These are phyloP conservation scores for Lepidurus apus DNA, from an alignment of 1,140 invertebrate species.

Conservation along the genomic window DNA sequence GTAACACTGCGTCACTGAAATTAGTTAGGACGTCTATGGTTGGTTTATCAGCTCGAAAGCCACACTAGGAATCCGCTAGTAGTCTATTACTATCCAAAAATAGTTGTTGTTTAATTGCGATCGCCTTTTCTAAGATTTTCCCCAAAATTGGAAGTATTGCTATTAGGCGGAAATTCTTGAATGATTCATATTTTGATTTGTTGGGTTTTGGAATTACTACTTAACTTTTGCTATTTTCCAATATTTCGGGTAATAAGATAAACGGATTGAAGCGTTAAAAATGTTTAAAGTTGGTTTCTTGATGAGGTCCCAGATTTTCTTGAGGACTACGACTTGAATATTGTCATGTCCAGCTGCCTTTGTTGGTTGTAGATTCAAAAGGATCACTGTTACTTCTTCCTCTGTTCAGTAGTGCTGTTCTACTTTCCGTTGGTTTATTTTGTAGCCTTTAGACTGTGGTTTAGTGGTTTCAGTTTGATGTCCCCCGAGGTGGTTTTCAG, in stretches of 20 bases:
- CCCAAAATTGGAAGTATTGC: not conserved
- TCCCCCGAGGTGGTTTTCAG: not conserved
- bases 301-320: not conserved
- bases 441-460: not conserved
- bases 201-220: not conserved
- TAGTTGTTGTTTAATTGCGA: not conserved
- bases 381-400: not conserved
- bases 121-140: slow-evolving; percentile 7
- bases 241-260: slow-evolving; percentile 4
- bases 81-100: not conserved
- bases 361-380: not conserved
- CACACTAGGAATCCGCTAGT: not conserved
- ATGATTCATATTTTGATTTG: not conserved
- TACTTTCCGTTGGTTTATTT: not conserved
- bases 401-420: not conserved
- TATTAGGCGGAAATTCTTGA: not conserved
- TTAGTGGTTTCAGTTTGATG: not conserved
- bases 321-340: not conserved
- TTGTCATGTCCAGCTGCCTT: not conserved
- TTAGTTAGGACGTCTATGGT: not conserved
- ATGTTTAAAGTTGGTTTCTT: not conserved
- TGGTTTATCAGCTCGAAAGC: not conserved
- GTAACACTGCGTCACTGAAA: not conserved
- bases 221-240: slow-evolving; percentile 25
- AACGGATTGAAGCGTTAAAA: slow-evolving; percentile 23